Conservation (phyloP, 2,113 vertebrate genomes). For the Lonchura striata region DNA sequence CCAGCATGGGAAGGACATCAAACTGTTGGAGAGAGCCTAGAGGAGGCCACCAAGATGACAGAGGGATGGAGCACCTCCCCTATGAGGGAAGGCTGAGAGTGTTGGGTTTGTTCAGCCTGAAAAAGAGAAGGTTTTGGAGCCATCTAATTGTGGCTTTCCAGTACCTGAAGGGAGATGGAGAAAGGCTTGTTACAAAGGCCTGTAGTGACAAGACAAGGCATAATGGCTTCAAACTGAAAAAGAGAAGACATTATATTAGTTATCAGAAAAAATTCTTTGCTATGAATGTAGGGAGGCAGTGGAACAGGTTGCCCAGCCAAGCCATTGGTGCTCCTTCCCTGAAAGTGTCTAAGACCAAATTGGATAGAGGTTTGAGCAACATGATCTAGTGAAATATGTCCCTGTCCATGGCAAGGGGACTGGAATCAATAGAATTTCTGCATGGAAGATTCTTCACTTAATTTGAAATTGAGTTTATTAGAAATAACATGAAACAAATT, state of each 20-base stretch:
- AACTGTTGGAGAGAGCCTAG: background rate
- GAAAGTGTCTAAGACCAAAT: background rate
- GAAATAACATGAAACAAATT: background rate
- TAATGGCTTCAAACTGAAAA: background rate
- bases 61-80: background rate
- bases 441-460: background rate
- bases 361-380: background rate
- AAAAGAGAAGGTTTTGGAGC: background rate
- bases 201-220: background rate
- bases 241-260: background rate
- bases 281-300: background rate
- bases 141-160: background rate
- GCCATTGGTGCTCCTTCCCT: background rate
- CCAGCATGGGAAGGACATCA: background rate
- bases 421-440: background rate
- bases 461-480: background rate
- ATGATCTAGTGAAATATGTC: background rate
- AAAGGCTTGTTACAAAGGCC: background rate
- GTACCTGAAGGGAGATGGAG: background rate
- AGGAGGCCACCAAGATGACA: background rate
- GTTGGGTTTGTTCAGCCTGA: background rate
- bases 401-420: background rate
- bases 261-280: background rate
- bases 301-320: background rate
- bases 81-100: background rate